Conservation (phyloP, 2,888 invertebrate species). For the Leuctra nigra region DNA sequence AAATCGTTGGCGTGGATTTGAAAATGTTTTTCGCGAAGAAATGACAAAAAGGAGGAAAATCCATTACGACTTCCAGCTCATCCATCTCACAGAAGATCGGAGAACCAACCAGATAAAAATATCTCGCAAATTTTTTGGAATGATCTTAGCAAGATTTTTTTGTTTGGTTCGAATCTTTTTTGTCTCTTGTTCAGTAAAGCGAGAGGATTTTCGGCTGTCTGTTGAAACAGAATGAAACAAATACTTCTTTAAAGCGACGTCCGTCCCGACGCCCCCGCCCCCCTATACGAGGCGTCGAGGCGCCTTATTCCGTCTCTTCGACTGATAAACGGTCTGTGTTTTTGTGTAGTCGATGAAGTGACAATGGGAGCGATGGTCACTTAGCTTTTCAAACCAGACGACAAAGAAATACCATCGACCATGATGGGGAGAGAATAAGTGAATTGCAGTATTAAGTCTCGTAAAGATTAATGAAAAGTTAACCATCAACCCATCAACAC, state of each 20-base stretch:
- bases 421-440: background rate
- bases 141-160: no score
- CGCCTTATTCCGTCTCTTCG: background rate
- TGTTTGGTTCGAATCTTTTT: no score
- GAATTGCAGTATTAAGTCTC: no score
- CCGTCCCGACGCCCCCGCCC: background rate
- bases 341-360: background rate
- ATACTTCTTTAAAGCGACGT: constrained; percentile 9
- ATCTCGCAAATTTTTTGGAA: background rate
- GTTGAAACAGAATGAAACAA: background rate
- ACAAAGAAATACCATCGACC: background rate
- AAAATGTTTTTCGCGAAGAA: no score
- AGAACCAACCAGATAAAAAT: background rate
- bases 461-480: background rate
- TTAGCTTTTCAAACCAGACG: background rate
- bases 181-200: background rate
- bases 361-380: background rate
- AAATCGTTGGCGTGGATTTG: no score
- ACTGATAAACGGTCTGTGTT: constrained; percentile 4
- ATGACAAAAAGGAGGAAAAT: background rate
- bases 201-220: background rate
- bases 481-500: background rate
- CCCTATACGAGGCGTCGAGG: background rate
- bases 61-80: background rate
- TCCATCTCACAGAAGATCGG: background rate